Evolutionary conservation across 2,888 invertebrate genomes (phyloP), one percentile per base, ranked within the genome.

Genomic region (Trachelus troglodyta): DNA sequence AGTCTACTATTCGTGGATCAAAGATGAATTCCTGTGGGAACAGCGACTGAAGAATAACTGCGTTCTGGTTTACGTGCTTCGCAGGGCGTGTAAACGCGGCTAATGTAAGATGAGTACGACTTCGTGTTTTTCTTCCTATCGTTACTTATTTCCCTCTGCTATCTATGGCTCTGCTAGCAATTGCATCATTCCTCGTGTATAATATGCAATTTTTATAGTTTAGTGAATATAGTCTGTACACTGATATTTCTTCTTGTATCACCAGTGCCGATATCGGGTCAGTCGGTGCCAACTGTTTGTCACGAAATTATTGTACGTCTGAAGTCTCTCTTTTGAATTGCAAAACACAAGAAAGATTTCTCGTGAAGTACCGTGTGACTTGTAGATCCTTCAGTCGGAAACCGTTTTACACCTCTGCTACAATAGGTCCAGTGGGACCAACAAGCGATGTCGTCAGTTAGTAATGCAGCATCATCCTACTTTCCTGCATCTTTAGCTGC

Each of bases 31-130:
- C 23, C 56, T 9, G 0, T 56, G 56, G 23, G 56, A 56, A 56
- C 56, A 56, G 23, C 23, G 23, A 56, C 2, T 2, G 56, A 35
- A n/a, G 56, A 77, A 76, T 74, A 77, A 83, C 84, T 78, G 82
- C 81, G 82, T 80, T 79, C 77, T 76, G 78, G 79, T 81, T 88
- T 85, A 85, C 77, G 80, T 85, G 87, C 85, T 86, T 84, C 81
- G 83, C 77, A 81, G 87, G 79, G 81, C 84, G 85, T 86, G 84
- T 85, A 88, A 88, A 87, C 80, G 82, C 82, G 83, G 83, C 80
- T 87, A 86, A 87, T 82, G 85, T 81, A 73, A 79, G 78, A 85
- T 86, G 81, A 84, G 86, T 83, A 85, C 83, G 79, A 78, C 77
- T 77, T n/a, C 4, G 69, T 40, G 71, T 37, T 56, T 56, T 56